Percentiles rank a stretch among this genome's conserved stretches.
Conservation (phyloP, 2,113 vertebrate species). For the Myotis yumanensis region DNA sequence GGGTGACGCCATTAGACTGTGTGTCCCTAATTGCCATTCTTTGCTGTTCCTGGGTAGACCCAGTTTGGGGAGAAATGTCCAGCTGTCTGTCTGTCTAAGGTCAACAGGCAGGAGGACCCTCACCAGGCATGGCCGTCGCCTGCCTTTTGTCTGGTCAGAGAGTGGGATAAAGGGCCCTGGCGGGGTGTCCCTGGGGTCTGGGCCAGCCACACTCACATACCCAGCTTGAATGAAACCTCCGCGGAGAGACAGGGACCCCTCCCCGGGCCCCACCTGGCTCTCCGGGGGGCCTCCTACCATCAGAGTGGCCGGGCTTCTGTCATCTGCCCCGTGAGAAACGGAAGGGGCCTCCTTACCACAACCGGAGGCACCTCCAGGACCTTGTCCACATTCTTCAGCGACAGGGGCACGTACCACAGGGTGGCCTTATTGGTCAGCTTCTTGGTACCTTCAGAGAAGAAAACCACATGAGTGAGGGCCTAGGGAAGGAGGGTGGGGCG, state of each 20-base stretch:
- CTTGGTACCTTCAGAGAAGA: slow-evolving; percentile 87
- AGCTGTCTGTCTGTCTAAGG: not conserved
- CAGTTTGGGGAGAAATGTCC: not conserved
- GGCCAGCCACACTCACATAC: accelerated
- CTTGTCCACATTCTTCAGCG: slow-evolving; percentile 92
- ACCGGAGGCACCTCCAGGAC: slow-evolving; percentile 93
- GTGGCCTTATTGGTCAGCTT: slow-evolving; percentile 94
- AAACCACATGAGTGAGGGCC: not conserved
- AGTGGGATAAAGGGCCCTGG: not conserved
- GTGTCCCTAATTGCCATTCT: not conserved
- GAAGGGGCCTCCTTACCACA: slow-evolving; percentile 85
- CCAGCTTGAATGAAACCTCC: not conserved
- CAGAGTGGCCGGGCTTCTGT: not conserved
- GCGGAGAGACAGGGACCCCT: not conserved
- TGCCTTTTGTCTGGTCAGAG: not conserved
- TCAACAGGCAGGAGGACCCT: not conserved
- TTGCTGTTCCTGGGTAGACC: not conserved
- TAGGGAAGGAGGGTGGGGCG: accelerated
- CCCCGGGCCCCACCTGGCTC: accelerated
- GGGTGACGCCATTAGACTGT: not conserved
- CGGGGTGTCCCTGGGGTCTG: not conserved
- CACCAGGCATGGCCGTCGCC: accelerated
- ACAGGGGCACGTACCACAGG: slow-evolving; percentile 95
- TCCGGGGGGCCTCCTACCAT: not conserved
- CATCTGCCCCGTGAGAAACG: accelerated